These are phyloP conservation scores for Perca flavescens DNA, from an alignment of 2,113 vertebrate genomes.

Conservation along the genomic window DNA sequence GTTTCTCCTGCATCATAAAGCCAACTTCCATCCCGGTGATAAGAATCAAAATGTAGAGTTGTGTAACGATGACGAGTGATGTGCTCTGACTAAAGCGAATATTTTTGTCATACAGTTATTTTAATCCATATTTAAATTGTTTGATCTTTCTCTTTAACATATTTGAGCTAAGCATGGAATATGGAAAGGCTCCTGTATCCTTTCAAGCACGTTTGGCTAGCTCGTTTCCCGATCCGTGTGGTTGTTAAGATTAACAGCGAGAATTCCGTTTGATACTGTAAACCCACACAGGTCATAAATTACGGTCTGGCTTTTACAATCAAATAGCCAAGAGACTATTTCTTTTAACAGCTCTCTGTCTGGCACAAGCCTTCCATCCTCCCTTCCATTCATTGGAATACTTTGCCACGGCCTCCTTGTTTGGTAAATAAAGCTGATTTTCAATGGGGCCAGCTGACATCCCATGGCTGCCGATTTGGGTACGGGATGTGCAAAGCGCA, in stretches of 20 bases:
- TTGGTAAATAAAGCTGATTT: slow-evolving; percentile 79
- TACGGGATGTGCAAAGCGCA: slow-evolving; percentile 74
- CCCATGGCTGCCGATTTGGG: slow-evolving; percentile 72
- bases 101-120: slow-evolving; percentile 14
- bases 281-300: not conserved
- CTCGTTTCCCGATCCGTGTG: not conserved
- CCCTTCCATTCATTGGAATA: slow-evolving; percentile 43
- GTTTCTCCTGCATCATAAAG: slow-evolving; percentile 40
- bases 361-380: slow-evolving; percentile 7
- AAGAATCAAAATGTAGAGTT: slow-evolving; percentile 34
- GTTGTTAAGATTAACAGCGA: not conserved
- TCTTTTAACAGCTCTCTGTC: slow-evolving; percentile 3
- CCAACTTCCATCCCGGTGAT: slow-evolving; percentile 13
- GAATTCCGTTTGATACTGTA: slow-evolving; percentile 6
- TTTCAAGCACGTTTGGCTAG: not conserved
- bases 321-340: slow-evolving; percentile 9
- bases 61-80: slow-evolving; percentile 44
- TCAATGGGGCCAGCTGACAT: slow-evolving; percentile 70
- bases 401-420: slow-evolving; percentile 55
- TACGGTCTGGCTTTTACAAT: slow-evolving; percentile 12
- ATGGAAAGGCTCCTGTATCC: not conserved
- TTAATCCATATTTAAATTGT: slow-evolving; percentile 6
- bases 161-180: not conserved
- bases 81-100: slow-evolving; percentile 6
- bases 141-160: not conserved